Percentiles rank a stretch among this genome's conserved stretches.
Conservation (phyloP, 2,113 vertebrate genomes). For the Lycaon pictus region DNA sequence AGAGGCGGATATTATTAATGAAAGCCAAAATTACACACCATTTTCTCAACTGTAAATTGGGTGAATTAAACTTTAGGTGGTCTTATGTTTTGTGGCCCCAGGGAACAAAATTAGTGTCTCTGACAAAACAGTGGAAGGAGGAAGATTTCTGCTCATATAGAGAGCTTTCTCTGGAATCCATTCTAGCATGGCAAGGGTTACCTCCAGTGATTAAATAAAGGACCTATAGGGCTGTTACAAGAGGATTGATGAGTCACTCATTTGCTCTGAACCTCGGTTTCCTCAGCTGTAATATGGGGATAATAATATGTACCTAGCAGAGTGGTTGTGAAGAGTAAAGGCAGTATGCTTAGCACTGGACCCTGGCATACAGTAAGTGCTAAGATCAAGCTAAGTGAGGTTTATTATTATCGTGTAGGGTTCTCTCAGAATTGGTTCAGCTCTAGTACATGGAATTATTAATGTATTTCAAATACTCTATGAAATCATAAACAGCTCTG, state of each 20-base stretch:
- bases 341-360: not conserved
- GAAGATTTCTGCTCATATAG: not conserved
- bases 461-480: not conserved
- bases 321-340: not conserved
- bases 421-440: not conserved
- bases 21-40: not conserved
- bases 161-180: not conserved
- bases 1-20: not conserved
- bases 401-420: not conserved
- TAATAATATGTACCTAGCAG: not conserved
- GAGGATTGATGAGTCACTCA: not conserved
- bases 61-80: not conserved
- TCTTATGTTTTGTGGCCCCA: not conserved
- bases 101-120: not conserved
- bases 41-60: not conserved
- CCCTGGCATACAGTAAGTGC: not conserved
- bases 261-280: not conserved
- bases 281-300: not conserved
- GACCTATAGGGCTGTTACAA: not conserved
- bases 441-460: not conserved
- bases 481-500: not conserved
- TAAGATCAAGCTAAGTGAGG: not conserved
- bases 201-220: not conserved
- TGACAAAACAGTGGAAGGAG: not conserved
- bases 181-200: not conserved